Evolutionary conservation across 1,140 invertebrate genomes (phyloP), one percentile per base, ranked within the genome.

Genomic region (Drosophila mauritiana): DNA sequence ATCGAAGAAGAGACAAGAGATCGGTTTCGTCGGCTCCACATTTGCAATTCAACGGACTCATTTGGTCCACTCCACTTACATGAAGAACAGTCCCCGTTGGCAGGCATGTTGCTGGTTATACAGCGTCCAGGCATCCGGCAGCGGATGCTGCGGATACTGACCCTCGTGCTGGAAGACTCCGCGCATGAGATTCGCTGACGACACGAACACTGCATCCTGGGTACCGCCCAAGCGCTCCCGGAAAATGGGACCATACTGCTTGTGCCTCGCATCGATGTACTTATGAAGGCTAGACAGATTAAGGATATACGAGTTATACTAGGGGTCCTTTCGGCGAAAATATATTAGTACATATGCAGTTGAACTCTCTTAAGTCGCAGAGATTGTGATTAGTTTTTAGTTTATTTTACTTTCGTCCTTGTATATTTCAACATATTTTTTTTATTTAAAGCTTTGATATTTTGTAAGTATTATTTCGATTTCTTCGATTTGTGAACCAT

Each of bases 51-150:
- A 86, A 70, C 73, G 45, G 43, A 40, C 80, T 72, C 39, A 57
- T 57, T 69, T 56, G 34, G 36, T 43, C 37, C 67, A 70, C 67
- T 70, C 58, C 49, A 80, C 94, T 93, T 93, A 96, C 97, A 98
- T 98, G 92, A 98, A 98, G 83, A 98, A 96, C 10, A 98, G 92
- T 15, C 97, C 97, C 75, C 97, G 94, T 73, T 95, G 93, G 49
- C 94, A 95, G 34, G 94, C 93, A 72, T 95, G 94, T 2, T 94
- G 91, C 79, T 96, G 91, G 83, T 97, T 97, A 80, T 97, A 98
- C 12, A 96, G 89, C 1, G 94, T 91, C 97, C 97, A 98, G 3
- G 96, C 93, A 83, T 97, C 96, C 3, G 97, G 97, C 68, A 97
- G 90, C 78, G 97, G 94, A 92, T 97, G 96, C 49, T 92, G 92